These are phyloP conservation scores for Nettapus auritus DNA, from an alignment of 2,113 vertebrate species.

Conservation along the genomic window DNA sequence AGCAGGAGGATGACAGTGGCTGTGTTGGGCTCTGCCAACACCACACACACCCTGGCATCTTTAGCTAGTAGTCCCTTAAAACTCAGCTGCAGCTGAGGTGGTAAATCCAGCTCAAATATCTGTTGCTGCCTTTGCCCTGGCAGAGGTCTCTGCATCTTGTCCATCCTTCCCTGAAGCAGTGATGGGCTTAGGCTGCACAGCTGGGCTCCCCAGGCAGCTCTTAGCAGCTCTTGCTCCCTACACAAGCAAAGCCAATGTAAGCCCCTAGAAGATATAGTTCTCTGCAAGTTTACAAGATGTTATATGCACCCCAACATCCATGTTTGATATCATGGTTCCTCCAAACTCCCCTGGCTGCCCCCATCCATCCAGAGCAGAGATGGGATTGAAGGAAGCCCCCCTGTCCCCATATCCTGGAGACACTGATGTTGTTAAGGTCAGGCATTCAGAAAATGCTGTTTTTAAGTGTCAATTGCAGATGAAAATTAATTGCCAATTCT, in stretches of 20 bases:
- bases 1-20: not conserved
- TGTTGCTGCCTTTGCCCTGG: not conserved
- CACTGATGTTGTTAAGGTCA: not conserved
- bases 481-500: not conserved
- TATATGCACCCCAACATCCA: not conserved
- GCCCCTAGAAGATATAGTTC: not conserved
- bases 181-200: not conserved
- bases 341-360: not conserved
- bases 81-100: not conserved
- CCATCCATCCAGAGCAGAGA: not conserved
- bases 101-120: not conserved
- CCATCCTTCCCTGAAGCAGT: not conserved
- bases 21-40: not conserved
- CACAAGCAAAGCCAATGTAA: not conserved
- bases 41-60: fast-evolving
- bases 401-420: not conserved
- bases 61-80: not conserved
- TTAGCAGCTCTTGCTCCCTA: not conserved
- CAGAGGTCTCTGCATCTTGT: not conserved
- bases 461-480: not conserved
- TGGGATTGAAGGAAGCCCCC: not conserved
- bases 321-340: not conserved
- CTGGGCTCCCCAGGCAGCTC: not conserved
- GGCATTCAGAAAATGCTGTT: not conserved
- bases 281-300: not conserved